Evolutionary conservation across 2,888 invertebrate species (phyloP).

Genomic region (Abrostola tripartita): DNA sequence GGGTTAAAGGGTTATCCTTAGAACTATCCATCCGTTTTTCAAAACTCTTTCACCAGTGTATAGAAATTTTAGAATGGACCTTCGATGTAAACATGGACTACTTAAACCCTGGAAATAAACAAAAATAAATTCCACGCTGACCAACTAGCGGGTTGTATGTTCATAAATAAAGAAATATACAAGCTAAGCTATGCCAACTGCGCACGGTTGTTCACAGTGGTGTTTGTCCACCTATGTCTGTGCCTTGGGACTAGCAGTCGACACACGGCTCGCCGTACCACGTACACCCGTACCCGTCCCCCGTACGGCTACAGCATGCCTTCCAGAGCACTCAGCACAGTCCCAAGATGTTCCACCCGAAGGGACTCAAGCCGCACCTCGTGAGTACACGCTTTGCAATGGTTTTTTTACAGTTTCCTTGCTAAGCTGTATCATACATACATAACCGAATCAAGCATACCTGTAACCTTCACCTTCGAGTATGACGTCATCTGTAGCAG

Average conservation of each 20-base stretch:
- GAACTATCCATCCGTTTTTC: too few relatives aligned
- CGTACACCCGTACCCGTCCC: slow-evolving; percentile 91
- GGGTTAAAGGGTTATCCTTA: too few relatives aligned
- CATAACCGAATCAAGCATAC: too few relatives aligned
- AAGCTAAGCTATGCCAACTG: slow-evolving; percentile 43
- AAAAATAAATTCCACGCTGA: too few relatives aligned
- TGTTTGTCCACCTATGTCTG: slow-evolving; percentile 85
- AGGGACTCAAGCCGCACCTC: slow-evolving; percentile 89
- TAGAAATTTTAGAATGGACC: too few relatives aligned
- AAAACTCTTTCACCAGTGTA: too few relatives aligned
- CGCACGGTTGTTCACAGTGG: slow-evolving; percentile 79
- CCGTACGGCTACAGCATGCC: slow-evolving; percentile 89
- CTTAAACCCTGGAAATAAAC: too few relatives aligned
- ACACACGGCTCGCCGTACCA: slow-evolving; percentile 92
- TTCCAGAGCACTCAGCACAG: slow-evolving; percentile 86
- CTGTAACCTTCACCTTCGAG: too few relatives aligned
- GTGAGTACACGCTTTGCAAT: slow-evolving; percentile 71
- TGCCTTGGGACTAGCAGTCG: slow-evolving; percentile 82
- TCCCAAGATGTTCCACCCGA: slow-evolving; percentile 89
- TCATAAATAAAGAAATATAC: neutral
- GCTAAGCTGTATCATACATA: too few relatives aligned
- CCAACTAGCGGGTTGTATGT: neutral
- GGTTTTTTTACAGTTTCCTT: neutral
- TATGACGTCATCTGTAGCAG: too few relatives aligned
- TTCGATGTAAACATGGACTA: too few relatives aligned